Evolutionary conservation across 1,140 invertebrate genomes (phyloP), one percentile per base, ranked within the genome.

Genomic region (Pseudobourletiella spinata): DNA sequence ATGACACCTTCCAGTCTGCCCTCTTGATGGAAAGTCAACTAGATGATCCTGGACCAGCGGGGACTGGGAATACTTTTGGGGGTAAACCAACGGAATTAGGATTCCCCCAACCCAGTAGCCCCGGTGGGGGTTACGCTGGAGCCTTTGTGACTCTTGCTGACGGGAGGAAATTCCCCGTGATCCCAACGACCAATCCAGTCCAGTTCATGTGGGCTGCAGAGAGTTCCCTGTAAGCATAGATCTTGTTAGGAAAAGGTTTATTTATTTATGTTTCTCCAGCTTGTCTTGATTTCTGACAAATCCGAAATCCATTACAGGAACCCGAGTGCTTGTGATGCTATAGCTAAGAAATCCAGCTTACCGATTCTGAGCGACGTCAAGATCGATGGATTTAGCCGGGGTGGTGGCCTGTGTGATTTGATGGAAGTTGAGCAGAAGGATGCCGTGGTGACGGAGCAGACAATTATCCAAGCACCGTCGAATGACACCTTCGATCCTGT

Each of bases 91-190:
- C 35, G 35, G 35, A 39, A 39, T 11, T 11, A 39, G 35, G n/a
- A 39, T 11, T 39, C 11, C n/a, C 35, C 35, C 11, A 39, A 11
- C n/a, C 11, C n/a, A 39, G 35, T 39, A 11, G n/a, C 11, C 35
- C 35, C 11, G 35, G 11, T 39, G 35, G 35, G n/a, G 35, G 35
- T 11, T 48, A 20, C 11, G 22, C 16, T 6, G 46, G 46, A 25
- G 46, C 46, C 11, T 48, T 48, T 48, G 24, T 48, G 22, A 48
- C 24, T 15, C 18, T 48, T 11, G 11, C 46, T 18, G 46, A 48
- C 22, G 46, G 46, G 46, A 48, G 46, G 22, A 48, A 48, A 25
- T 48, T 48, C 24, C 46, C 46, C 8, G 46, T 48, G 46, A 20
- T 48, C 11, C 8, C 24, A 15, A 48, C 46, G 11, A 11, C 46